phyloP scores from a whole-genome alignment of 2,113 vertebrate species.

The Eclectus roratus region DNA sequence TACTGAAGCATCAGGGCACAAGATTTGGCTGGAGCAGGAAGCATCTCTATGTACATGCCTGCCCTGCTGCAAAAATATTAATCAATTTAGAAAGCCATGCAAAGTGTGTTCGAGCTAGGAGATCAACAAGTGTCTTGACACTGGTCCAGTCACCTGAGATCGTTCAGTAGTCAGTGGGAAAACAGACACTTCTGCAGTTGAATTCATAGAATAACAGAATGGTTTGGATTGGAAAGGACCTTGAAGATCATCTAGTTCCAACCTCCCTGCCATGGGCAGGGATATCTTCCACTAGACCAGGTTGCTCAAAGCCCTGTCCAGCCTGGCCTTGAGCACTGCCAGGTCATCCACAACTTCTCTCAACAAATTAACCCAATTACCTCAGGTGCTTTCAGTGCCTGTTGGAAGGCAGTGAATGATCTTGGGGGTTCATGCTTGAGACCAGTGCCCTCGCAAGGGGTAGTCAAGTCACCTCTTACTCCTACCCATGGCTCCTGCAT shows the following conservation, averaged over 20 bases:
- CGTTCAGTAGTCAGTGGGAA: background rate
- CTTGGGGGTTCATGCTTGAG: background rate
- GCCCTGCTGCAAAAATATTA: background rate
- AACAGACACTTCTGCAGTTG: background rate
- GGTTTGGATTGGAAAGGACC: background rate
- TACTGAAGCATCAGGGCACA: background rate
- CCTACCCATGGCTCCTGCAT: accelerated
- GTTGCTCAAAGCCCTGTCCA: background rate
- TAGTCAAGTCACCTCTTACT: accelerated
- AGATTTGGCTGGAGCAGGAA: background rate
- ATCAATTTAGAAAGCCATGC: background rate
- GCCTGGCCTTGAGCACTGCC: background rate
- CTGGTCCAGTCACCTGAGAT: background rate
- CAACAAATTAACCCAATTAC: background rate
- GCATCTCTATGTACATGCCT: background rate
- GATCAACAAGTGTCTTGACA: accelerated
- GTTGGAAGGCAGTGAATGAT: background rate
- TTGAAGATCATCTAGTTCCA: background rate
- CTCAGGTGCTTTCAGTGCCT: background rate
- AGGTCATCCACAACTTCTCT: background rate
- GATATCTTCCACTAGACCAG: background rate
- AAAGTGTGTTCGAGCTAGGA: accelerated
- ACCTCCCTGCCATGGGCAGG: background rate
- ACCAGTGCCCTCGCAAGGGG: background rate
- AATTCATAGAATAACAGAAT: background rate